Evolutionary conservation across 2,113 vertebrate genomes (phyloP).

Genomic region (Laticauda colubrina): DNA sequence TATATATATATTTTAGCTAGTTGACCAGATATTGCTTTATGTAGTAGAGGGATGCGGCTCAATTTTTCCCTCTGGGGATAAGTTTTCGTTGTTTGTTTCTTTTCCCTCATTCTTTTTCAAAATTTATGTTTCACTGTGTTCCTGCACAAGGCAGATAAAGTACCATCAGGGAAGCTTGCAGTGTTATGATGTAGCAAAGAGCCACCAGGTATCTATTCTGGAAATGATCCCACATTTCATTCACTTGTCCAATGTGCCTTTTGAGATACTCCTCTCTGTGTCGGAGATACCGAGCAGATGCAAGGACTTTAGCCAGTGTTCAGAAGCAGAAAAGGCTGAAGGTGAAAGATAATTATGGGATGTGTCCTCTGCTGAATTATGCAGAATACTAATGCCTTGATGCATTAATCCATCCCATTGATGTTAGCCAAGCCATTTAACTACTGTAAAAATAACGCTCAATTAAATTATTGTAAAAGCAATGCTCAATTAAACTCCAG

Average conservation of each 20-base stretch:
- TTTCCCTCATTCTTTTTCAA: constrained; percentile 18
- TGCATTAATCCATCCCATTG: background rate
- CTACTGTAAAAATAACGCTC: background rate
- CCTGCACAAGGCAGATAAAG: constrained; percentile 48
- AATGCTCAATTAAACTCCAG: background rate
- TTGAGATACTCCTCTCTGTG: rapidly evolving
- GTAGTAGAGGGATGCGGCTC: constrained; percentile 8
- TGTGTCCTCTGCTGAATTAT: constrained; percentile 2
- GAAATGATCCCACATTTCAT: constrained; percentile 28
- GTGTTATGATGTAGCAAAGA: background rate
- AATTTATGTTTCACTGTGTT: constrained; percentile 28
- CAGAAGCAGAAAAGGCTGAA: background rate
- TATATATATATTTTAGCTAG: constrained; percentile 25
- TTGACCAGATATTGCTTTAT: constrained; percentile 27
- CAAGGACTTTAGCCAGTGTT: constrained; percentile 7
- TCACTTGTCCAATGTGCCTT: constrained; percentile 4
- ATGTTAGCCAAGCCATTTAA: background rate
- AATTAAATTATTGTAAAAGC: background rate
- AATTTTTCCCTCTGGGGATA: constrained; percentile 4
- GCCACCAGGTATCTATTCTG: background rate
- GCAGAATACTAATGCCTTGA: constrained; percentile 2
- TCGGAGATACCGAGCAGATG: constrained; percentile 37
- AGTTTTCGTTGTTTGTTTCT: background rate
- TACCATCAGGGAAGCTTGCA: constrained; percentile 16
- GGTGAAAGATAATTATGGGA: constrained; percentile 13